phyloP scores from a whole-genome alignment of 2,113 vertebrate species.

The Xyliphius kryptos region DNA sequence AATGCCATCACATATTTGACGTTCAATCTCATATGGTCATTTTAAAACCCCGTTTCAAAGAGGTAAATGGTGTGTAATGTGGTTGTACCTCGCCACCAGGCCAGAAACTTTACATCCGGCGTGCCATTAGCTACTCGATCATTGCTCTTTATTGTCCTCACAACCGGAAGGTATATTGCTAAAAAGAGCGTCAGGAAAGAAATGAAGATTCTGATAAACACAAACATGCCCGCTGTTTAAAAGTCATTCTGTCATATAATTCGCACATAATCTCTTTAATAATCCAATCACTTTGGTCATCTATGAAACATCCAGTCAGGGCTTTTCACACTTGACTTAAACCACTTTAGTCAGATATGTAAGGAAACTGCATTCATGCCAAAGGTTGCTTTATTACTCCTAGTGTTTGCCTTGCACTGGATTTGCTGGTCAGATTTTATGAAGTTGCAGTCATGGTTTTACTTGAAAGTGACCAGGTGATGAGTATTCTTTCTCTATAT shows the following conservation, averaged over 20 bases:
- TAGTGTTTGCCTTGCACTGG: background rate
- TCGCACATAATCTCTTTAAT: background rate
- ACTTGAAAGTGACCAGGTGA: background rate
- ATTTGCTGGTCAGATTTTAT: background rate
- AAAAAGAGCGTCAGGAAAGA: background rate
- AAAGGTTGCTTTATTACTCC: slow-evolving; percentile 41
- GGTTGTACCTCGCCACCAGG: too few relatives aligned
- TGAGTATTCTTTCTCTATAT: too few relatives aligned
- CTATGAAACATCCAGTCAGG: slow-evolving; percentile 21
- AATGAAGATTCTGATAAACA: background rate
- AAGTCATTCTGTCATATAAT: slow-evolving; percentile 26
- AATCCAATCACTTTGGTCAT: slow-evolving; percentile 25
- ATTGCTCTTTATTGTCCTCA: too few relatives aligned
- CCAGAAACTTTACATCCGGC: too few relatives aligned
- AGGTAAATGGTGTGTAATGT: too few relatives aligned
- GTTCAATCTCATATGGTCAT: too few relatives aligned
- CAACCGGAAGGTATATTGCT: background rate
- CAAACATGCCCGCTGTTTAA: slow-evolving; percentile 37
- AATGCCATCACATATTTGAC: too few relatives aligned
- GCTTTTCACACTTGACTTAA: slow-evolving; percentile 40
- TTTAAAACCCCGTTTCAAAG: too few relatives aligned
- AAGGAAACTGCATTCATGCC: slow-evolving; percentile 50
- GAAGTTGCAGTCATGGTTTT: slow-evolving; percentile 1
- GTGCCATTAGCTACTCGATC: too few relatives aligned
- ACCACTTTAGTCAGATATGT: slow-evolving; percentile 54